phyloP scores from a whole-genome alignment of 53 echinoderm and acorn worm genomes.

The Apostichopus leukothele region DNA sequence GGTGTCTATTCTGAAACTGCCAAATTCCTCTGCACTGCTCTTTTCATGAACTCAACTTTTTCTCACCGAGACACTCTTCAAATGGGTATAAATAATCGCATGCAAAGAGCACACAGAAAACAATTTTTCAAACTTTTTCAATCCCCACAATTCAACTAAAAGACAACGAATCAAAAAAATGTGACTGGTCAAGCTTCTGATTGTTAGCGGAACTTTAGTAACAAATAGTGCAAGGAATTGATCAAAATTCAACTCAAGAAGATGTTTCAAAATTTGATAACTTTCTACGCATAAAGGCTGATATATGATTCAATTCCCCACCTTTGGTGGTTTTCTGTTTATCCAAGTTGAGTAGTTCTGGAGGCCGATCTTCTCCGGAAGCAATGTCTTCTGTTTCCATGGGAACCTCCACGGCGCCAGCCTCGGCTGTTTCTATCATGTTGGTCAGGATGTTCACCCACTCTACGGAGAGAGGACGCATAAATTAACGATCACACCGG shows the following conservation, averaged over 20 bases:
- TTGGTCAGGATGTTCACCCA: conserved; percentile 42
- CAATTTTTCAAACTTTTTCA: no score
- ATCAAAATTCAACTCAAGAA: not conserved
- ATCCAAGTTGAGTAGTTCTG: conserved; percentile 27
- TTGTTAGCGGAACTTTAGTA: no score
- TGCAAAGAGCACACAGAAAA: no score
- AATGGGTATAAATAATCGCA: no score
- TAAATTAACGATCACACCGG: no score
- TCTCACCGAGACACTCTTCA: no score
- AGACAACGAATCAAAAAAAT: no score
- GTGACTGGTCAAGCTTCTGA: no score
- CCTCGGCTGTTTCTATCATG: conserved; percentile 33
- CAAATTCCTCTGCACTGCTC: no score
- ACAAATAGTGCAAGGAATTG: not conserved
- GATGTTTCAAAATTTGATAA: not conserved
- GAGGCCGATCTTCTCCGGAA: not conserved
- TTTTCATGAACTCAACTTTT: no score
- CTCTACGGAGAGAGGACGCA: not conserved
- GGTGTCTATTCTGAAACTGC: no score
- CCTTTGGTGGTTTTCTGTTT: conserved; percentile 11
- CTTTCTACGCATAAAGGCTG: not conserved
- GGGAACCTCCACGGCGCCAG: not conserved
- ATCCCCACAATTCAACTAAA: no score
- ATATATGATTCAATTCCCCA: not conserved
- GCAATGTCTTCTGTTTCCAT: conserved; percentile 25